Evolutionary conservation across 2,888 invertebrate genomes (phyloP).

Genomic region (Torymus tubicola): DNA sequence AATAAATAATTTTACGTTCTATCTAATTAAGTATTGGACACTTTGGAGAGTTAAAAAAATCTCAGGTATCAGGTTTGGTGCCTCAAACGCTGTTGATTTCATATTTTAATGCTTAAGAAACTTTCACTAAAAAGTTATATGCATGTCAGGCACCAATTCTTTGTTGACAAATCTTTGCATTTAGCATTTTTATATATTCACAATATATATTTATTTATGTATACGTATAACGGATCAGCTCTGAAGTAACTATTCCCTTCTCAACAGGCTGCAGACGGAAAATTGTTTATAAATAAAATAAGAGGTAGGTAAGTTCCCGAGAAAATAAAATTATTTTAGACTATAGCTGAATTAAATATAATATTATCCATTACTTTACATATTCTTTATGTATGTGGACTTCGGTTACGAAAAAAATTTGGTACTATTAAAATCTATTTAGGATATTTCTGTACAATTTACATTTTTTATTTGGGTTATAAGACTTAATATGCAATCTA

Average conservation of each 20-base stretch:
- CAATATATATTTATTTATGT: constrained; percentile 17
- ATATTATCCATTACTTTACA: no score
- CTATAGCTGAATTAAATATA: no score
- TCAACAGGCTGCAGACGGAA: constrained; percentile 68
- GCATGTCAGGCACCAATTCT: constrained; percentile 35
- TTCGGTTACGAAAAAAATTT: neutral
- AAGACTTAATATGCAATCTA: no score
- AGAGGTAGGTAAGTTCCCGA: constrained; percentile 60
- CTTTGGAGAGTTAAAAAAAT: constrained; percentile 55
- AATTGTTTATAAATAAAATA: constrained; percentile 55
- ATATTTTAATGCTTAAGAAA: neutral
- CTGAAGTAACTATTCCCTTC: constrained; percentile 61
- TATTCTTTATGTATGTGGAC: no score
- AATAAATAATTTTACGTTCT: constrained; percentile 58
- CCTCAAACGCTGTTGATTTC: constrained; percentile 13
- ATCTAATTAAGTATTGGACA: constrained; percentile 59
- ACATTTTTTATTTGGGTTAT: no score
- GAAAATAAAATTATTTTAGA: constrained; percentile 41
- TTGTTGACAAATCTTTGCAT: constrained; percentile 41
- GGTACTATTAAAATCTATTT: no score
- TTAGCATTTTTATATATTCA: constrained; percentile 34
- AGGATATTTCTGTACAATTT: no score
- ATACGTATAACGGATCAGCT: constrained; percentile 12
- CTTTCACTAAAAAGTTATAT: constrained; percentile 10
- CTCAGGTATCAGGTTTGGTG: constrained; percentile 55